Conservation (phyloP, 2,113 vertebrate genomes). For the Pterocles orientalis region DNA sequence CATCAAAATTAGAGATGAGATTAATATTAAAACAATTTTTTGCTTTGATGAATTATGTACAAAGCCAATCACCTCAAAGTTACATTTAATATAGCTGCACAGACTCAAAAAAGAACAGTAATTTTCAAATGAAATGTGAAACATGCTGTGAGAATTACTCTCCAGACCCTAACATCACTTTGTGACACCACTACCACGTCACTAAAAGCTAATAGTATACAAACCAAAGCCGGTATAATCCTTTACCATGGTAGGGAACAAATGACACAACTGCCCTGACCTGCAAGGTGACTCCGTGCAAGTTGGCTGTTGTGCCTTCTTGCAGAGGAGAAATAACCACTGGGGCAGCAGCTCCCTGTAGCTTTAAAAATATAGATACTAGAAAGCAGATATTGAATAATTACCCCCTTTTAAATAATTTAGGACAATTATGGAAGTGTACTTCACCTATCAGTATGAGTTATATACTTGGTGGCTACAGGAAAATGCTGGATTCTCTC, state of each 20-base stretch:
- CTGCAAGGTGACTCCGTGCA: rapidly evolving
- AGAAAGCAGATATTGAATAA: background rate
- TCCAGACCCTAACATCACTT: background rate
- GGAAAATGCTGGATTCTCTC: background rate
- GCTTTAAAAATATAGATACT: background rate
- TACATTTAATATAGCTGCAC: background rate
- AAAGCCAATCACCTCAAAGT: background rate
- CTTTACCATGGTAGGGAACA: background rate
- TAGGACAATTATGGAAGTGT: background rate
- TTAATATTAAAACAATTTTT: background rate
- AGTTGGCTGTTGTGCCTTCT: background rate
- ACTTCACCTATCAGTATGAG: background rate
- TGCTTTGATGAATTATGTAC: conserved; percentile 35
- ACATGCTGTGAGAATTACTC: background rate
- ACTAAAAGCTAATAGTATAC: background rate
- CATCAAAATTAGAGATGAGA: background rate
- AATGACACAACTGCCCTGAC: rapidly evolving
- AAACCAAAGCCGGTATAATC: background rate
- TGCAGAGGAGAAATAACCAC: background rate
- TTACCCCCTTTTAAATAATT: background rate
- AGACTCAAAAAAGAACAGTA: background rate
- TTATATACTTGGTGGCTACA: background rate
- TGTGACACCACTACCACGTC: background rate
- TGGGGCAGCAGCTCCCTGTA: background rate
- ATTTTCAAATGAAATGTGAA: background rate